A percentile compares a stretch with the other conserved stretches of the same genome.
Evolutionary conservation across 2,888 invertebrate genomes (phyloP).

Genomic region (Cylloceria caligata): DNA sequence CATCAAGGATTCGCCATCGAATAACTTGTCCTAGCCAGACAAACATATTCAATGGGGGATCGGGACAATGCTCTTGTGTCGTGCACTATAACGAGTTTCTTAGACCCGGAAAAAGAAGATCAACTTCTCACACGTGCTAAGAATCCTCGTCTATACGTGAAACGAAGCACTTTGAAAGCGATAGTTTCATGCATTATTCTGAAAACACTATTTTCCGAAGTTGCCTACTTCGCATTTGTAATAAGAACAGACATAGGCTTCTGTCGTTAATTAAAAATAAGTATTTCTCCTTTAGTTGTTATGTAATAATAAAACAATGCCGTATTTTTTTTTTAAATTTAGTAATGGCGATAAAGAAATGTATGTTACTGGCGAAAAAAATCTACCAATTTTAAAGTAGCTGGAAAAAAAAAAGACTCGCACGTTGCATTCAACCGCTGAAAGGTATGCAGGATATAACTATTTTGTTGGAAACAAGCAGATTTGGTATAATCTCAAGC

Average conservation of each 20-base stretch:
- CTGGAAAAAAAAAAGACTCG: not conserved
- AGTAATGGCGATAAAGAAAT: too few species aligned
- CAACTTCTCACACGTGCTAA: constrained; percentile 60
- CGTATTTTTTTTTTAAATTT: too few species aligned
- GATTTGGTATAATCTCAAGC: not conserved
- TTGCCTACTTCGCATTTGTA: not conserved
- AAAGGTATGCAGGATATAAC: not conserved
- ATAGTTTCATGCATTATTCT: constrained; percentile 4
- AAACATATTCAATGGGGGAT: constrained; percentile 29
- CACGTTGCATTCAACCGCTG: not conserved
- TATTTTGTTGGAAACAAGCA: not conserved
- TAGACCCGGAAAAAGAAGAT: constrained; percentile 46
- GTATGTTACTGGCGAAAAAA: too few species aligned
- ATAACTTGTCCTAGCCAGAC: constrained; percentile 54
- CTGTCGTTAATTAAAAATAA: not conserved
- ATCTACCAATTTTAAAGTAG: not conserved
- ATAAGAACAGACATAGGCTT: not conserved
- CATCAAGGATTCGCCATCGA: constrained; percentile 56
- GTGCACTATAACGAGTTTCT: constrained; percentile 58
- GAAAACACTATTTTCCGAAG: not conserved
- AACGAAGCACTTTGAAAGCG: constrained; percentile 5
- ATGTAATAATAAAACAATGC: too few species aligned
- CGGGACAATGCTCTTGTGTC: not conserved
- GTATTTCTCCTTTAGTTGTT: not conserved
- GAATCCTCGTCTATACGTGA: constrained; percentile 41